Evolutionary conservation across 2,797 vertebrate species (phyloP).

Genomic region (Todus mexicanus): DNA sequence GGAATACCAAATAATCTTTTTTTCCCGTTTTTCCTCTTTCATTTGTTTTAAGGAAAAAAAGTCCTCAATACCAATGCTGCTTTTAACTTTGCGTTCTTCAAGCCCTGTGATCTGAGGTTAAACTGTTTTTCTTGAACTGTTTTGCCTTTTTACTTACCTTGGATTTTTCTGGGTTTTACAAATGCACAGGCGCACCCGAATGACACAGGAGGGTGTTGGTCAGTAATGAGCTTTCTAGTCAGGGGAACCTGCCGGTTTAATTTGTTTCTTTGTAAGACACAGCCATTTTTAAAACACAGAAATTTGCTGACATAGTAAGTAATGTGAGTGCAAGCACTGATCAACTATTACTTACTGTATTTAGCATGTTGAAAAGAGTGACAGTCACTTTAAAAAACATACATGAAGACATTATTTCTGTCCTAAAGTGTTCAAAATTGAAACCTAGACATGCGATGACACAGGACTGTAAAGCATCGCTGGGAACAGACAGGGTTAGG

Average conservation of each 20-base stretch:
- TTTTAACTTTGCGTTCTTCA: not conserved
- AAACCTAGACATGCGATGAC: not conserved
- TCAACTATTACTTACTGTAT: not conserved
- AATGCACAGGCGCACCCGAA: not conserved
- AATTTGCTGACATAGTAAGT: not conserved
- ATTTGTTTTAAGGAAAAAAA: not conserved
- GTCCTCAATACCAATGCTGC: not conserved
- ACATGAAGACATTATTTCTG: not conserved
- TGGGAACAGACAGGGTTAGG: not conserved
- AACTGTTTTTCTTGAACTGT: slow-evolving; percentile 1
- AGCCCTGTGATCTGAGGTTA: not conserved
- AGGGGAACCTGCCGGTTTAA: not conserved
- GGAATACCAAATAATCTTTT: not conserved
- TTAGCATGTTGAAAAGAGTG: not conserved
- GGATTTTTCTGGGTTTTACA: slow-evolving; percentile 2
- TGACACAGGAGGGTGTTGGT: slow-evolving; percentile 27
- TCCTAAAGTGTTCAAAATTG: not conserved
- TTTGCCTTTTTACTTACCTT: slow-evolving; percentile 1
- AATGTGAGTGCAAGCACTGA: not conserved
- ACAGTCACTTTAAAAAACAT: not conserved
- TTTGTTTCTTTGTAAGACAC: not conserved
- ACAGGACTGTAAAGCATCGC: not conserved
- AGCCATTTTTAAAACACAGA: not conserved
- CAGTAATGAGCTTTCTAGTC: slow-evolving; percentile 3
- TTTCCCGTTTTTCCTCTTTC: not conserved